phyloP scores from a whole-genome alignment of 1,140 invertebrate genomes.

The Microplitis demolitor region DNA sequence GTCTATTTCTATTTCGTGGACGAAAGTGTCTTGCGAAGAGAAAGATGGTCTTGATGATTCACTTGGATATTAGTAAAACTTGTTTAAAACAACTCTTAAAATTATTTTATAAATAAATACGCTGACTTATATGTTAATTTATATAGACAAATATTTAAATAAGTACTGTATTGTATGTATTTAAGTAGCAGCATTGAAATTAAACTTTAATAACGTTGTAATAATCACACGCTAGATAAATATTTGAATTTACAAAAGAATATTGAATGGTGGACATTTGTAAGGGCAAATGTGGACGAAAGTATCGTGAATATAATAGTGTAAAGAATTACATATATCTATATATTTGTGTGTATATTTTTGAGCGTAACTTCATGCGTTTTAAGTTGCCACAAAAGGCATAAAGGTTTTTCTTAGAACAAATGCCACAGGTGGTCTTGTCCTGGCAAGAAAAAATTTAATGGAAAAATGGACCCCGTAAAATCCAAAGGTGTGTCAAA shows the following conservation, averaged over 20 bases:
- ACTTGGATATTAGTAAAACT: slow-evolving; percentile 44
- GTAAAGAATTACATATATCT: too few species aligned
- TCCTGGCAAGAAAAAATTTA: not conserved
- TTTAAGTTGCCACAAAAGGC: not conserved
- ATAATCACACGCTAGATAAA: too few species aligned
- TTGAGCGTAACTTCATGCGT: not conserved
- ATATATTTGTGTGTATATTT: too few species aligned
- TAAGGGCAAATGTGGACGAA: too few species aligned
- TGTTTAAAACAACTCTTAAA: slow-evolving; percentile 29
- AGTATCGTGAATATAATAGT: too few species aligned
- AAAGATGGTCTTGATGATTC: slow-evolving; percentile 41
- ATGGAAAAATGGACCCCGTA: not conserved
- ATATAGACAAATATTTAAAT: too few species aligned
- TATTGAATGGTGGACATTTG: too few species aligned
- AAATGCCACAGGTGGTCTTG: slow-evolving; percentile 10
- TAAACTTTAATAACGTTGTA: too few species aligned
- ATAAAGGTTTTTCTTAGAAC: not conserved
- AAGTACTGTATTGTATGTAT: too few species aligned
- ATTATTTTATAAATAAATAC: slow-evolving; percentile 41
- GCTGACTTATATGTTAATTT: not conserved
- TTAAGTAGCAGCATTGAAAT: too few species aligned
- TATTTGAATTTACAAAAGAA: too few species aligned
- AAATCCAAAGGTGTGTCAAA: not conserved
- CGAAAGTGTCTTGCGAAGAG: slow-evolving; percentile 10
- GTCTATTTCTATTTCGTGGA: slow-evolving; percentile 52